Percentiles rank a stretch among this genome's conserved stretches.
phyloP scores from a whole-genome alignment of 1,140 invertebrate genomes.

The Apocrypta bakeri region DNA sequence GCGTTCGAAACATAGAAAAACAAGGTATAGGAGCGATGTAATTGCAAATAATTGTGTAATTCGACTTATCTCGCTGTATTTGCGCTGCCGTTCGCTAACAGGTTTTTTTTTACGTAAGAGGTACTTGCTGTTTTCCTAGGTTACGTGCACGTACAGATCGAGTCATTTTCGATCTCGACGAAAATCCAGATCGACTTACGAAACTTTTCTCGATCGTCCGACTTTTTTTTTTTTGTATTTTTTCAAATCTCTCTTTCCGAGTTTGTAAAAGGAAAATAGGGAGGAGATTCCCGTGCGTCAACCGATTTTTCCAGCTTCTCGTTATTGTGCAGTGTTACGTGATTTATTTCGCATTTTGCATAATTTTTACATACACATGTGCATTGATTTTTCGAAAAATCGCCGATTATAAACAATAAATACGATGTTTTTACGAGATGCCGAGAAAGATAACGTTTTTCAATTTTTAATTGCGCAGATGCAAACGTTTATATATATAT shows the following conservation, averaged over 20 bases:
- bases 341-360: neutral
- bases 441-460: neutral
- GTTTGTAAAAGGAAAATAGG: no score
- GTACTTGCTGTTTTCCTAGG: neutral
- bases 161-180: neutral
- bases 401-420: no score
- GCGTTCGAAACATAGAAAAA: no score
- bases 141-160: neutral
- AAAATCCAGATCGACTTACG: neutral
- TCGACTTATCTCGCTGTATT: neutral
- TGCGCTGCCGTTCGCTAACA: neutral
- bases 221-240: no score
- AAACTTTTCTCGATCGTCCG: neutral
- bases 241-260: no score
- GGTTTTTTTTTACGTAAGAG: neutral
- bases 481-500: no score
- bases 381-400: neutral
- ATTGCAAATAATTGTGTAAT: neutral
- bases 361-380: neutral
- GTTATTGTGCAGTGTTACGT: conserved; percentile 2
- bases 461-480: neutral
- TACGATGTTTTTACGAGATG: no score
- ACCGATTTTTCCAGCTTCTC: neutral
- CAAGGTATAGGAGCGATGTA: neutral
- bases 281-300: no score